phyloP scores from a whole-genome alignment of 2,797 vertebrate genomes.

The Orestias chungarensis region DNA sequence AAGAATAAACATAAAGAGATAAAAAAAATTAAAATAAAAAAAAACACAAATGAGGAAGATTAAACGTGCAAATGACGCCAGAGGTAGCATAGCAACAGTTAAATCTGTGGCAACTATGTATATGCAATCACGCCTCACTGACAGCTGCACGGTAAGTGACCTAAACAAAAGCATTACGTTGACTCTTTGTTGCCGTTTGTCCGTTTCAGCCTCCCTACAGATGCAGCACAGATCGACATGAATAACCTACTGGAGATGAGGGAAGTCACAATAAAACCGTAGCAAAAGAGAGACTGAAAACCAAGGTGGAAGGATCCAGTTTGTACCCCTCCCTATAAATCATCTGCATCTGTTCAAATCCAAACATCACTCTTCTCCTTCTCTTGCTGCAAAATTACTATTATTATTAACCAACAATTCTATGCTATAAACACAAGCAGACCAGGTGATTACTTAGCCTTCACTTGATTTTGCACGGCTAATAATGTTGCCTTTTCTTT shows the following conservation, averaged over 20 bases:
- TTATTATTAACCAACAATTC: constrained; percentile 47
- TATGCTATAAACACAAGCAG: constrained; percentile 11
- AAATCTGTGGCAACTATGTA: constrained; percentile 18
- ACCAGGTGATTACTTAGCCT: neutral
- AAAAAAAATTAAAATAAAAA: too few relatives aligned
- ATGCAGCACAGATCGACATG: constrained; percentile 13
- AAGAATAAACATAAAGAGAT: constrained; percentile 33
- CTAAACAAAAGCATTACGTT: constrained; percentile 37
- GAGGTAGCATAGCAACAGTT: constrained; percentile 17
- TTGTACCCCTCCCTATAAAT: constrained; percentile 21
- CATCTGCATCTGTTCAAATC: constrained; percentile 19
- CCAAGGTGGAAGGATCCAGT: constrained; percentile 23
- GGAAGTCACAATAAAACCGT: constrained; percentile 41
- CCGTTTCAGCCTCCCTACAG: constrained; percentile 20
- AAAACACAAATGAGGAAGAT: constrained; percentile 32
- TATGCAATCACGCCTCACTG: constrained; percentile 10
- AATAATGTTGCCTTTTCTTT: neutral
- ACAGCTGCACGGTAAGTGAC: constrained; percentile 39
- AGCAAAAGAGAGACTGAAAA: constrained; percentile 28
- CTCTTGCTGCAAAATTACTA: neutral
- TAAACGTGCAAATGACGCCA: constrained; percentile 33
- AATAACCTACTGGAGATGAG: constrained; percentile 34
- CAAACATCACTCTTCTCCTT: too few relatives aligned
- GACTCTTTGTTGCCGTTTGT: constrained; percentile 24
- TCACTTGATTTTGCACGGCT: neutral